phyloP scores from a whole-genome alignment of 2,888 invertebrate species.

The Phalangium opilio region DNA sequence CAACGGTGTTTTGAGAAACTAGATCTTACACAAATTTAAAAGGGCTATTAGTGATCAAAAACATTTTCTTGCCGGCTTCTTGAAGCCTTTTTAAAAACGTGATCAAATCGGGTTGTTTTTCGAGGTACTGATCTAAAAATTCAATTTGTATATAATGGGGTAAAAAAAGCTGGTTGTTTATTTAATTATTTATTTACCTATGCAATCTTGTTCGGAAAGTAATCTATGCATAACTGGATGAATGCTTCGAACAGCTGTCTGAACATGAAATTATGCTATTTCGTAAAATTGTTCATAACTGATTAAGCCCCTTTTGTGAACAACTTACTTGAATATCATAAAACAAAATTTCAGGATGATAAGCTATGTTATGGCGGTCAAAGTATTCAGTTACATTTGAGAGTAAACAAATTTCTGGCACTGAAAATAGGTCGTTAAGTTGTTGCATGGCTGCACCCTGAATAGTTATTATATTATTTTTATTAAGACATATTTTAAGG shows the following conservation, averaged over 20 bases:
- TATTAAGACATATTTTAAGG: background rate
- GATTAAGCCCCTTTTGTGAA: too few relatives aligned
- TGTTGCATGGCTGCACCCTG: constrained; percentile 59
- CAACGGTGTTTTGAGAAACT: too few relatives aligned
- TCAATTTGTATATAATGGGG: too few relatives aligned
- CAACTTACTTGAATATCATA: constrained; percentile 68
- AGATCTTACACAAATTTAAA: constrained; percentile 70
- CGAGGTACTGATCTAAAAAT: constrained; percentile 48
- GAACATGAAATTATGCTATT: constrained; percentile 24
- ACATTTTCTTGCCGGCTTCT: constrained; percentile 64
- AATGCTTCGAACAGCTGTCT: constrained; percentile 74
- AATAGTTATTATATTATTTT: constrained; percentile 1
- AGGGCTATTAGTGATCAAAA: constrained; percentile 92
- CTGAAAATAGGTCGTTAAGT: constrained; percentile 86
- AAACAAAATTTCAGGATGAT: constrained; percentile 88
- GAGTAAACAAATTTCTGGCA: constrained; percentile 86
- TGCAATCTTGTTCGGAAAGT: constrained; percentile 52
- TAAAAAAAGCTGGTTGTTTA: too few relatives aligned
- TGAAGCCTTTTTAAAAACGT: constrained; percentile 59
- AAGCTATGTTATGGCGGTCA: constrained; percentile 70
- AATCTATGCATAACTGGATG: constrained; percentile 78
- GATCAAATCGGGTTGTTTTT: constrained; percentile 53
- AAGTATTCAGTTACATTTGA: constrained; percentile 91
- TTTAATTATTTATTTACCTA: too few relatives aligned
- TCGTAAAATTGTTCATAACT: too few relatives aligned